phyloP scores from a whole-genome alignment of 2,113 vertebrate genomes.

The Talpa occidentalis region DNA sequence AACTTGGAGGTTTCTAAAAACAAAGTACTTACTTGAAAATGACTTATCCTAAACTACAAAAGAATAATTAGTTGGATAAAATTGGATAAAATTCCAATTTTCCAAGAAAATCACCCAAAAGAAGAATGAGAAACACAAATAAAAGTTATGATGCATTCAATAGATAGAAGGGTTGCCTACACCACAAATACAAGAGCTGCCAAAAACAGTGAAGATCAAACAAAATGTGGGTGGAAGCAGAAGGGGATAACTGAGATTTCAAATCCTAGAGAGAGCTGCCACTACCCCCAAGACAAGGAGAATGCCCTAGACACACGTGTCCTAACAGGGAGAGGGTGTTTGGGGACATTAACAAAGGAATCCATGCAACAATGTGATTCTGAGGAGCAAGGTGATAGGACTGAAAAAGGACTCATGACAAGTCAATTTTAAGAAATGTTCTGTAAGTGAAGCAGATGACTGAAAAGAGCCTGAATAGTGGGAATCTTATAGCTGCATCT shows the following conservation, averaged over 20 bases:
- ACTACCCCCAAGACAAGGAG: background rate
- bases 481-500: background rate
- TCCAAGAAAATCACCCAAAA: slow-evolving; percentile 25
- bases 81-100: background rate
- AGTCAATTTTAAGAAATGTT: background rate
- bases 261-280: background rate
- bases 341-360: background rate
- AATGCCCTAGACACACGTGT: background rate
- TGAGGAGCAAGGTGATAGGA: background rate
- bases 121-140: slow-evolving; percentile 54
- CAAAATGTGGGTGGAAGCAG: background rate
- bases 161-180: background rate
- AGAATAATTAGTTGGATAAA: slow-evolving; percentile 13
- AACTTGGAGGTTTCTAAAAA: slow-evolving; percentile 8
- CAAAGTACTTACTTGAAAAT: background rate
- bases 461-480: background rate
- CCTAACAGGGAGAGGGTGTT: background rate
- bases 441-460: background rate
- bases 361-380: background rate
- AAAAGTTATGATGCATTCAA: background rate
- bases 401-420: background rate
- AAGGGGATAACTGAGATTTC: background rate
- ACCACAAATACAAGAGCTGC: background rate
- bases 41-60: background rate
- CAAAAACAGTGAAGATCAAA: slow-evolving; percentile 28